phyloP scores from a whole-genome alignment of 2,113 vertebrate genomes.

The Globicephala melas region DNA sequence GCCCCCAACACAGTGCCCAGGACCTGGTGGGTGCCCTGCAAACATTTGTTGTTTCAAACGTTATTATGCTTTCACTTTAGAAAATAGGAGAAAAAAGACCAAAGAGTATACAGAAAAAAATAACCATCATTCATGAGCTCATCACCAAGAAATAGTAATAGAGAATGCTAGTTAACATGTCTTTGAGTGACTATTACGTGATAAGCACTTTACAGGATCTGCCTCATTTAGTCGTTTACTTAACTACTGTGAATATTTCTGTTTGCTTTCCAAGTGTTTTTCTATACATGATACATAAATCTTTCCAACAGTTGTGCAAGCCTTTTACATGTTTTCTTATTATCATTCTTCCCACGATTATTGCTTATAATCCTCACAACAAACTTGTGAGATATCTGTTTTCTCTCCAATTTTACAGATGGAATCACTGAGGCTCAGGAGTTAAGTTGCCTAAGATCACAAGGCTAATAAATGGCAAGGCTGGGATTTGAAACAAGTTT shows the following conservation, averaged over 20 bases:
- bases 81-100: not conserved
- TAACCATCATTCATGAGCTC: not conserved
- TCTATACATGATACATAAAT: not conserved
- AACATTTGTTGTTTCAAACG: not conserved
- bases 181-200: not conserved
- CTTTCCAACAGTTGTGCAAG: not conserved
- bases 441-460: not conserved
- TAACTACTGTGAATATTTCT: not conserved
- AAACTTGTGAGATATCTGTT: not conserved
- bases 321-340: not conserved
- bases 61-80: not conserved
- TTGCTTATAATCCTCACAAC: not conserved
- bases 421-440: not conserved
- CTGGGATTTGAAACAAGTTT: not conserved
- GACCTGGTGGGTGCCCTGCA: no score
- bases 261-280: not conserved
- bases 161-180: not conserved
- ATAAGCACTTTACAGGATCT: not conserved
- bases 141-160: not conserved
- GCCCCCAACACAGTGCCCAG: not conserved
- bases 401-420: not conserved
- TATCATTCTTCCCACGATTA: not conserved
- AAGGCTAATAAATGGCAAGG: not conserved
- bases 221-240: not conserved
- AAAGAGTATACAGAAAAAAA: not conserved